phyloP scores from a whole-genome alignment of 2,888 invertebrate species.

The Vannuccia rotundouncinata region DNA sequence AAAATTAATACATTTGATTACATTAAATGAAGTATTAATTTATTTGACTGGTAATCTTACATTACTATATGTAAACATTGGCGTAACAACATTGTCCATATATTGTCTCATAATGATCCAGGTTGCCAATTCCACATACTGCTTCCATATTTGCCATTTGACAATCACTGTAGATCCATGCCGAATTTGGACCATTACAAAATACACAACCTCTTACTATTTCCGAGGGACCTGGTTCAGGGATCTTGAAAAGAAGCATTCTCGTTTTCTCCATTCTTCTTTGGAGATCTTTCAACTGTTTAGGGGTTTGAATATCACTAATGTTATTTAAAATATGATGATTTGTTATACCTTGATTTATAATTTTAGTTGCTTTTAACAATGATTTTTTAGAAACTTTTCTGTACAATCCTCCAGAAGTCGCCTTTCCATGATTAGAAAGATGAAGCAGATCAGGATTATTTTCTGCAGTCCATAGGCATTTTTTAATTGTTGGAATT shows the following conservation, averaged over 20 bases:
- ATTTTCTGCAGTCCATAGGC: not conserved
- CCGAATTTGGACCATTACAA: not conserved
- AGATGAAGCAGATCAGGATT: not conserved
- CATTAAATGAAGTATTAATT: not conserved
- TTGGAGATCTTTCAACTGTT: not conserved
- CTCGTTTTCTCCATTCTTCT: not conserved
- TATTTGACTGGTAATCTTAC: not conserved
- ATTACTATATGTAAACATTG: conserved; percentile 1
- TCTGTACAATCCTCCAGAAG: not conserved
- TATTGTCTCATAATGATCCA: not conserved
- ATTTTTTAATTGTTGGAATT: too few species aligned
- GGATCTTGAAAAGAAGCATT: too few species aligned
- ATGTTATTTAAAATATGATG: not conserved
- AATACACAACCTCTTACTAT: not conserved
- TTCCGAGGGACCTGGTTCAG: not conserved
- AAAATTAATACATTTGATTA: not conserved
- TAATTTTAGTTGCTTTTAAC: not conserved
- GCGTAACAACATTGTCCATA: not conserved
- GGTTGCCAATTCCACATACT: not conserved
- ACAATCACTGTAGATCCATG: not conserved
- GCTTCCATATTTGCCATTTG: not conserved
- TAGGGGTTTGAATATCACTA: not conserved
- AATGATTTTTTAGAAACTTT: not conserved
- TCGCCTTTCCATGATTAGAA: not conserved
- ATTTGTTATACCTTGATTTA: not conserved